A percentile compares a stretch with the other conserved stretches of the same genome.
phyloP scores from a whole-genome alignment of 2,797 vertebrate genomes.

The Paratrypauchen microcephalus region DNA sequence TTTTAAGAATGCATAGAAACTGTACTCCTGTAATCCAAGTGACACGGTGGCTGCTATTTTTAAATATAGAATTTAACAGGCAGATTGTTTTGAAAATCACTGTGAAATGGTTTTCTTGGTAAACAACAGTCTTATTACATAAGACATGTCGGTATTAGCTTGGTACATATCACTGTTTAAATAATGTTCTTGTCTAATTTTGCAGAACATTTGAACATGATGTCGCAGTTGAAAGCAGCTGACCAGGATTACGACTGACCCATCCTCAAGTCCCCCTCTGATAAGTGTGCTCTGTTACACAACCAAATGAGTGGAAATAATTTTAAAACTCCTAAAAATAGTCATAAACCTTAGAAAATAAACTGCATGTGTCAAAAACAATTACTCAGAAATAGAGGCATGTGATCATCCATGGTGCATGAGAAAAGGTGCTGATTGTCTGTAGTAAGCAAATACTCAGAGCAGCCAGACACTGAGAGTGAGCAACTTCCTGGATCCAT shows the following conservation, averaged over 20 bases:
- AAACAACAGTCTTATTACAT: conserved; percentile 1
- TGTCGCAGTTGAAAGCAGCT: conserved; percentile 1
- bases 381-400: not conserved
- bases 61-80: conserved; percentile 42
- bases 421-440: conserved; percentile 33
- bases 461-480: conserved; percentile 21
- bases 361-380: not conserved
- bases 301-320: not conserved
- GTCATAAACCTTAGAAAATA: not conserved
- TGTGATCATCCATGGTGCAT: conserved; percentile 21
- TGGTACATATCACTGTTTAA: not conserved
- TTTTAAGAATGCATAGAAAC: conserved; percentile 63
- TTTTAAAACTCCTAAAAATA: not conserved
- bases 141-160: not conserved
- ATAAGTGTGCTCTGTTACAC: not conserved
- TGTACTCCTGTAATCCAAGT: conserved; percentile 32
- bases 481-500: conserved; percentile 60
- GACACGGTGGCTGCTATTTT: conserved; percentile 58
- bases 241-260: not conserved
- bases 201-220: conserved; percentile 1
- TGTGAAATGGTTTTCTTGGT: conserved; percentile 3
- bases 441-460: conserved; percentile 45
- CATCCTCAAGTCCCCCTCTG: not conserved
- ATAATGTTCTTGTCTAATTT: not conserved
- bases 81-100: not conserved